Evolutionary conservation across 2,113 vertebrate genomes (phyloP), one percentile per base, ranked within the genome.

Genomic region (Mola mola): DNA sequence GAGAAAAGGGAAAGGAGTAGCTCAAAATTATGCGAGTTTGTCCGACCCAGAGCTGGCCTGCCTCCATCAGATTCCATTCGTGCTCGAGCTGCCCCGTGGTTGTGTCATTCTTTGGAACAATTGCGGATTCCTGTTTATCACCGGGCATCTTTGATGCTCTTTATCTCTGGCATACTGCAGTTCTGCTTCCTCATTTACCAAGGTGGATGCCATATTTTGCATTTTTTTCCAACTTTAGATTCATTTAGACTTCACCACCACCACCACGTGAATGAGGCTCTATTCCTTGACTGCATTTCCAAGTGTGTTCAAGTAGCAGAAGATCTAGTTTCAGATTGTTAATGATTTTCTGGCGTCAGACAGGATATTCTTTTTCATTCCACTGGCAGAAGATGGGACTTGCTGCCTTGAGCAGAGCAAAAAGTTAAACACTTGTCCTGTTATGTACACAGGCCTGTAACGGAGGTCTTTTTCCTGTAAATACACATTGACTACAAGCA

Each of bases 111-210:
- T 69, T n/a, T 66, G 71, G 81, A 89, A 89, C 89, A 89, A 87
- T 86, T 78, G 83, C 75, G 55, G 77, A 89, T 87, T 89, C 89
- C 89, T 88, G 89, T 87, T 89, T 87, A 86, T 84, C 82, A 7
- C 38, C 13, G 12, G 31, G 41, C 67, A 9, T 52, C 69, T 82
- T 81, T 85, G 78, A 81, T 78, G 55, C 63, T 63, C 65, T 72
- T 81, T 80, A 79, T 87, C 84, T 82, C 47, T 40, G 71, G 69
- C 47, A 81, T 80, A 60, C 71, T 22, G 17, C 50, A 37, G 65
- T 22, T 4, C 66, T 57, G 43, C 78, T 78, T 86, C 78, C 83
- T 79, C 62, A 52, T 60, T 75, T 68, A 69, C 48, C 44, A 24
- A 22, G 33, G 43, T 46, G 24, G 50, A 47, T 60, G 21, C 16